Base-by-base conservation (phyloP, 2,888 invertebrate genomes). In the Andrena camellia region DNA sequence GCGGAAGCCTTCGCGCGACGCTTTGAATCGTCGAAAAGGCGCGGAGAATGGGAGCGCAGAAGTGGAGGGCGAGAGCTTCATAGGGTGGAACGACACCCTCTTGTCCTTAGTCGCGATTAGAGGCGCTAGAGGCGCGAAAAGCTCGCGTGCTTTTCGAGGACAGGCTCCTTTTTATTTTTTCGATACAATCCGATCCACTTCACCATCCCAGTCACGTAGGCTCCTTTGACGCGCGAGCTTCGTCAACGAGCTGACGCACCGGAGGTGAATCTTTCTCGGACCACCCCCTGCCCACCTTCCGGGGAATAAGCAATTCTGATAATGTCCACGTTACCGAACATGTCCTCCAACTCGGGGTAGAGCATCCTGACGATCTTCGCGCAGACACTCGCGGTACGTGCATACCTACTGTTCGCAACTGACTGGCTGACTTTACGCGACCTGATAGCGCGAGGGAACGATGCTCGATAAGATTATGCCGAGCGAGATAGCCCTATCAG, bases 391-490 rank as follows among this genome's bases (percentile, higher is more conserved):
- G 59, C 48, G 35, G 48, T 50, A 74, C 66, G 7, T 48, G 13
- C 33, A 10, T 23, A 26, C 52, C 23, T 23, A 23, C 8, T 5
- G 48, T 33, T 7, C 42, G 31, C 71, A 78, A 63, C 67, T 52
- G 42, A 87, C 84, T 79, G 70, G 78, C 67, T 74, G 54, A 54
- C 57, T 57, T 57, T 4, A 35, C 57, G 57, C 52, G 48, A 52
- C 48, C 26, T 7, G 78, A 84, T 86, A 79, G 66, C 59, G 13
- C n/a, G 10, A 8, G 42, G 20, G 23, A 59, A 35, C 50, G 60
- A 76, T 35, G 13, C 42, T n/a, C 35, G 88, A 88, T 88, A 88
- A 88, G 88, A 88, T 88, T 88, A 84, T 52, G n/a, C 29, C n/a
- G 23, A 6, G 10, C 67, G 31, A 59, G 87, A 87, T 88, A 87